Base-by-base conservation (phyloP, 2,888 invertebrate species). In the Noctuana brunneofusca region DNA sequence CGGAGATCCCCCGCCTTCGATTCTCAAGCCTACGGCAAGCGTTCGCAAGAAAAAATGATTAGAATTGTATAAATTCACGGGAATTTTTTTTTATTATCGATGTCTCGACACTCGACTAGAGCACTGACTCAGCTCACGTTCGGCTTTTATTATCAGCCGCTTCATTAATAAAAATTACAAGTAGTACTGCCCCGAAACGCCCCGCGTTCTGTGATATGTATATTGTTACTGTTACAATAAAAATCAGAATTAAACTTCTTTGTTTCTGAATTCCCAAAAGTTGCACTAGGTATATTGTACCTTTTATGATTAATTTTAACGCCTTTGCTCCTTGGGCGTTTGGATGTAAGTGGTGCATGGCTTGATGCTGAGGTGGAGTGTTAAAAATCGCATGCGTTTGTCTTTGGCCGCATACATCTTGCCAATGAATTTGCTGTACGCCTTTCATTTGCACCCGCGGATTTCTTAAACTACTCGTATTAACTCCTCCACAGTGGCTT, bases 191-290 rank as follows among this genome's bases (percentile, higher is more conserved):
- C 90, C 89, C 88, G 84, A 87, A 89, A 87, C 89, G 91, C 90
- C 89, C 89, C 90, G 90, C 90, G 91, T 89, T 89, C 90, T 91
- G 90, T 91, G 91, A 91, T 91, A 90, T 87, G 86, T 88, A 86
- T 84, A 88, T 86, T 89, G 87, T 91, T 91, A 89, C 79, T 89
- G 89, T 90, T 91, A 89, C 84, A 91, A 89, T 90, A 90, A 91
- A 90, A 83, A 67, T 81, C 80, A 79, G 83, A 84, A 83, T 73
- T 78, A 74, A 81, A 76, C 75, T 77, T 80, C 75, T 77, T 79
- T 72, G 73, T 83, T 83, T 84, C 79, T 80, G 76, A 76, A 76
- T 81, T 79, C 77, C 83, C 80, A 83, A 76, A 72, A 78, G 57
- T 66, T 70, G 72, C 74, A 73, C 71, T 71, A 35, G 35, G 35